Conservation (phyloP, 2,113 vertebrate species). For the Phalacrocorax carbo region DNA sequence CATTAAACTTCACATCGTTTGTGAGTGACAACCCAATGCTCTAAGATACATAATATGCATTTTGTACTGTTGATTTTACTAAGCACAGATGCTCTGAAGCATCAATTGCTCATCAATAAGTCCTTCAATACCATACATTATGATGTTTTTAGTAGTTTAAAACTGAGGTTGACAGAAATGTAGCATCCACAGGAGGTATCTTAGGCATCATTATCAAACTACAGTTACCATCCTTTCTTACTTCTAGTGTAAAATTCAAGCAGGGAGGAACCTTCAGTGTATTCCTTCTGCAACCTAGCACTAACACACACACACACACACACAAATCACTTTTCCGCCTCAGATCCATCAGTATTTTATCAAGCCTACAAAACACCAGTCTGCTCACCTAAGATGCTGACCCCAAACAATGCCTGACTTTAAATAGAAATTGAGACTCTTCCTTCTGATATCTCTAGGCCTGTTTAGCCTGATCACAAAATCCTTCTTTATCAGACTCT, state of each 20-base stretch:
- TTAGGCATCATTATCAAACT: neutral
- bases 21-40: conserved; percentile 7
- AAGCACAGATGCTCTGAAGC: conserved; percentile 11
- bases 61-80: conserved; percentile 41
- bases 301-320: too few relatives aligned
- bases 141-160: neutral
- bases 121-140: neutral
- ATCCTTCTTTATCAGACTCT: neutral
- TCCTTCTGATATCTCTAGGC: neutral
- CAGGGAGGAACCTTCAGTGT: neutral
- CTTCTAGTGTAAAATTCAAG: neutral
- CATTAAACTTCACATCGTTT: conserved; percentile 43
- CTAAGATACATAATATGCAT: conserved; percentile 33
- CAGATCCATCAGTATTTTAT: neutral
- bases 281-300: neutral
- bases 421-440: neutral
- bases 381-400: neutral
- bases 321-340: neutral
- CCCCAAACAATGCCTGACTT: neutral
- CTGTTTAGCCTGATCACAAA: neutral
- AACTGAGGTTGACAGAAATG: neutral
- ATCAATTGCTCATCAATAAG: conserved; percentile 43
- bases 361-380: neutral
- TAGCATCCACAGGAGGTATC: neutral
- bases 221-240: neutral